Conservation (phyloP, 2,888 invertebrate genomes). For the Agrotis segetum region DNA sequence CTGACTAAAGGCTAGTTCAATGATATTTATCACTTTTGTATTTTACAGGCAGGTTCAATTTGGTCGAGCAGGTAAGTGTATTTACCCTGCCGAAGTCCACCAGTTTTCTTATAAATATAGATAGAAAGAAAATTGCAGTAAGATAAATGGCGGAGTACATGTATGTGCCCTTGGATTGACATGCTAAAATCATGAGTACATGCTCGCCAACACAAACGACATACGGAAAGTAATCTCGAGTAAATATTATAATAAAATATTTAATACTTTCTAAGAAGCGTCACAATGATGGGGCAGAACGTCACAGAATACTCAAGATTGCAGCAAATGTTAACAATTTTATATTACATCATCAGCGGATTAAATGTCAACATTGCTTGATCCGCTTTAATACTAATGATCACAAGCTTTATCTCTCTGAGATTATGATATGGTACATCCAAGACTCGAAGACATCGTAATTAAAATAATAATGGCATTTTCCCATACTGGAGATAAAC, state of each 20-base stretch:
- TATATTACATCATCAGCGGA: constrained; percentile 29
- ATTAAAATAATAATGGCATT: constrained; percentile 34
- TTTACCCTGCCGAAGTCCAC: neutral
- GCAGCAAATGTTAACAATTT: constrained; percentile 24
- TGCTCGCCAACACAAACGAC: neutral
- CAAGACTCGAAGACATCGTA: constrained; percentile 11
- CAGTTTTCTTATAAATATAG: neutral
- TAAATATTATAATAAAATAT: constrained; percentile 18
- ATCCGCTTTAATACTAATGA: constrained; percentile 25
- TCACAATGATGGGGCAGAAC: constrained; percentile 23
- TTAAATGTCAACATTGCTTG: constrained; percentile 30
- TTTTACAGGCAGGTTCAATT: neutral
- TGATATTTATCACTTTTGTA: neutral
- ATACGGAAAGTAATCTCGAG: neutral
- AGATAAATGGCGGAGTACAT: no score
- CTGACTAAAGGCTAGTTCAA: no score
- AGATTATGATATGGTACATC: constrained; percentile 30
- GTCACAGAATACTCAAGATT: constrained; percentile 15
- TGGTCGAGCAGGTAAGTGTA: neutral
- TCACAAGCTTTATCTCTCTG: constrained; percentile 35
- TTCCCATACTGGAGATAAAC: constrained; percentile 15
- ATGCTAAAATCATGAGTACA: no score
- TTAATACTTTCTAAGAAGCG: constrained; percentile 6
- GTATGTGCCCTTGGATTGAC: no score
- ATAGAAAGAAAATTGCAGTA: no score